Evolutionary conservation across 2,888 invertebrate species (phyloP), one percentile per base, ranked within the genome.

Genomic region (Abrostola triplasia): DNA sequence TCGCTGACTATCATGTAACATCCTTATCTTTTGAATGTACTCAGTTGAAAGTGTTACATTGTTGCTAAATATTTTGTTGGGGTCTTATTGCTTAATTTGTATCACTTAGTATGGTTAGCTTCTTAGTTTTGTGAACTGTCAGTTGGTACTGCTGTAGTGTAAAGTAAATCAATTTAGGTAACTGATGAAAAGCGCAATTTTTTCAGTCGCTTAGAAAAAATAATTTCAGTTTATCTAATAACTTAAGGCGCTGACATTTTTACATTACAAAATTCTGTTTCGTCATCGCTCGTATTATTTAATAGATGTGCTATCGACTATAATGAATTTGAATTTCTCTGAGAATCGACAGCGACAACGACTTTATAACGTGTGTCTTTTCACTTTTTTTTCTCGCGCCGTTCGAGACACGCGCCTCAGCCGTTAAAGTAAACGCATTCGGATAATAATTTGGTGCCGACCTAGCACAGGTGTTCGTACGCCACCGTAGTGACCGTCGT

Each of bases 371-470:
- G 70, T 77, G 83, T 81, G 72, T 84, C 88, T 90, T 94, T 94
- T 93, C 94, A 93, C 94, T 94, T 93, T 93, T 93, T 93, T 94
- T 94, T 92, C 88, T 89, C 84, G 85, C 81, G 88, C 83, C 84
- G 84, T 81, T 84, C 82, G 81, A 88, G 83, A 82, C 91, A 90
- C 91, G 90, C 93, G 92, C 85, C 82, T 90, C 84, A 84, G 81
- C 79, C 79, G 84, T 81, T 82, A 76, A 88, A 84, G 83, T 80
- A 81, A 80, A 83, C 81, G 78, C 80, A 68, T 77, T 78, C 76
- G 78, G 82, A 84, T 86, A 86, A 86, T 83, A 79, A 80, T 85
- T 87, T 84, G 76, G 80, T 84, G 81, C 75, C 76, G 81, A 79
- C 84, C 76, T 65, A 78, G 73, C 85, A 84, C 82, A 73, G 85